Evolutionary conservation across 1,140 invertebrate species (phyloP).

Genomic region (Drosophila orena): DNA sequence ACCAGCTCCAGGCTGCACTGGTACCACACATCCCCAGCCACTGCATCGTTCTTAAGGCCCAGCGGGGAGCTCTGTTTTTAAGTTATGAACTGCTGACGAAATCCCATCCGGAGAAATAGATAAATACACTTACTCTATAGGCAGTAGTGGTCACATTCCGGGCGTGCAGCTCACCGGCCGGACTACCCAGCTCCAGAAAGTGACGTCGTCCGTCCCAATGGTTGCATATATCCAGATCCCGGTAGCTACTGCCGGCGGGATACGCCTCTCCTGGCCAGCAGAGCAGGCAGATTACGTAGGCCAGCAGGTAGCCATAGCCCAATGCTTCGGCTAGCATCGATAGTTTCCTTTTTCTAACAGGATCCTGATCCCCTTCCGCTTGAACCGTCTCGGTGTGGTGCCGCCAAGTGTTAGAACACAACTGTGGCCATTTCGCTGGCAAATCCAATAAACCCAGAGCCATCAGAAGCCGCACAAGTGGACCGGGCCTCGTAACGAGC

Average conservation of each 20-base stretch:
- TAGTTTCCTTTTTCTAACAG: neutral
- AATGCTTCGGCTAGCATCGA: conserved; percentile 47
- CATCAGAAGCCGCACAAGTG: conserved; percentile 67
- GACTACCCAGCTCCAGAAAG: conserved; percentile 87
- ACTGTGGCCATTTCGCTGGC: conserved; percentile 48
- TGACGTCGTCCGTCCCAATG: conserved; percentile 87
- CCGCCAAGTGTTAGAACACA: conserved; percentile 47
- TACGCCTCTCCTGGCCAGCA: conserved; percentile 59
- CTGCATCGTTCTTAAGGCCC: conserved; percentile 52
- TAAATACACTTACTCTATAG: conserved; percentile 62
- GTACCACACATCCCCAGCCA: conserved; percentile 79
- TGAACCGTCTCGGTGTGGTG: conserved; percentile 25
- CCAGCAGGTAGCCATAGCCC: conserved; percentile 66
- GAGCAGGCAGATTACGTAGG: conserved; percentile 47
- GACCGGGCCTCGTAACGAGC: conserved; percentile 34
- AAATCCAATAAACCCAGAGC: conserved; percentile 74
- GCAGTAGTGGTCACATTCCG: conserved; percentile 86
- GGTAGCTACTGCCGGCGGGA: conserved; percentile 67
- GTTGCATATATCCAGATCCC: conserved; percentile 88
- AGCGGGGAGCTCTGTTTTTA: conserved; percentile 67
- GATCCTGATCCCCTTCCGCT: conserved; percentile 23
- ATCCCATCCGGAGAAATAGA: neutral
- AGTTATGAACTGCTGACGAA: neutral
- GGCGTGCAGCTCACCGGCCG: conserved; percentile 86
- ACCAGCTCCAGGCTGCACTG: conserved; percentile 89